These are phyloP conservation scores for Lasioglossum malachurum DNA, from an alignment of 2,888 invertebrate species.

Conservation along the genomic window DNA sequence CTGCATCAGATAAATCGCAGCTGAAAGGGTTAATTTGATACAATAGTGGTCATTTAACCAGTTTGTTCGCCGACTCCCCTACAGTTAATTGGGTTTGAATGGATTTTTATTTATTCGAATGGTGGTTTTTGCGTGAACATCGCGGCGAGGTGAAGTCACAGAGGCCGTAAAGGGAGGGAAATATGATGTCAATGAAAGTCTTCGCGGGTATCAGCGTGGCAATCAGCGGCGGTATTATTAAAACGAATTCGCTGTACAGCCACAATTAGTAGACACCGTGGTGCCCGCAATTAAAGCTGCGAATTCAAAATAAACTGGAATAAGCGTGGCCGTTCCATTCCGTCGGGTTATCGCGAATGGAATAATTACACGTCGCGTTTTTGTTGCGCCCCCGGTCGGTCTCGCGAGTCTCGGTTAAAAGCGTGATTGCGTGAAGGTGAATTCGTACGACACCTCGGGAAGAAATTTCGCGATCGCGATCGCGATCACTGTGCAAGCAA, in stretches of 20 bases:
- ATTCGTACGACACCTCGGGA: conserved; percentile 11
- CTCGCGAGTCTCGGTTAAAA: neutral
- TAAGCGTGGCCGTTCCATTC: conserved; percentile 44
- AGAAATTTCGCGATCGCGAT: conserved; percentile 30
- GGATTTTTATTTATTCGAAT: neutral
- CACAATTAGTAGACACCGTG: conserved; percentile 47
- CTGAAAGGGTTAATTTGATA: neutral
- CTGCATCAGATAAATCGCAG: neutral
- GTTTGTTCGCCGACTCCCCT: neutral
- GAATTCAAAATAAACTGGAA: conserved; percentile 39
- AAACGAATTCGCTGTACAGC: conserved; percentile 41
- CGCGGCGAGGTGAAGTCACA: neutral
- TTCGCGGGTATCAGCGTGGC: conserved; percentile 28
- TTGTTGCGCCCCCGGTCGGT: conserved; percentile 9
- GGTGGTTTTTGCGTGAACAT: neutral
- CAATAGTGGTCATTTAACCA: neutral
- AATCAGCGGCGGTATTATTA: conserved; percentile 52
- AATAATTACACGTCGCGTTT: conserved; percentile 49
- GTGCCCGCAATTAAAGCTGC: conserved; percentile 37
- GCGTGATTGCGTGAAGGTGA: conserved; percentile 33
- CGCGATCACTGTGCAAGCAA: conserved; percentile 11
- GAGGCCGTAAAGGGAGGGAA: neutral
- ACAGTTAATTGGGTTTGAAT: neutral
- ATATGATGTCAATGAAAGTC: conserved; percentile 36
- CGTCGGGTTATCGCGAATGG: conserved; percentile 49